These are phyloP conservation scores for Natator depressus DNA, from an alignment of 2,113 vertebrate species.

Conservation along the genomic window DNA sequence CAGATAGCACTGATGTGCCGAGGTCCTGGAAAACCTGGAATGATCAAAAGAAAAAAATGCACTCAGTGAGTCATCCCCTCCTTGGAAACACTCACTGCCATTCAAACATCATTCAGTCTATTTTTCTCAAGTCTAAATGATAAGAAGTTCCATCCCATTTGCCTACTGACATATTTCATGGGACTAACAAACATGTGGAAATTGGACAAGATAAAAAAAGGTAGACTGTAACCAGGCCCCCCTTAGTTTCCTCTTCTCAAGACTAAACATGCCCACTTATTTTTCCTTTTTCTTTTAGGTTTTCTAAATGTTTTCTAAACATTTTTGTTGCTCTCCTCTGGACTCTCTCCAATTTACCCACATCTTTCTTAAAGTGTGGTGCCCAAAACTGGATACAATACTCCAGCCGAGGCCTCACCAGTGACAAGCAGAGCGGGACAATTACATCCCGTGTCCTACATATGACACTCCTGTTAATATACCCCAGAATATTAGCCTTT, in stretches of 20 bases:
- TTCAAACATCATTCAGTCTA: neutral
- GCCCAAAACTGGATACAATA: neutral
- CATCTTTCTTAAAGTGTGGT: neutral
- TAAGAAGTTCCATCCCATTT: neutral
- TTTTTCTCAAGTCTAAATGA: neutral
- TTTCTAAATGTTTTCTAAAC: neutral
- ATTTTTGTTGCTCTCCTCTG: neutral
- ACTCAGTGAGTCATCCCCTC: neutral
- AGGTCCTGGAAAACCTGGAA: constrained; percentile 95
- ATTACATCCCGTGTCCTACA: neutral
- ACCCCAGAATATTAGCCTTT: neutral
- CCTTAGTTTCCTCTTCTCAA: neutral
- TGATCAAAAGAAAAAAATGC: constrained; percentile 43
- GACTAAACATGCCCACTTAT: neutral
- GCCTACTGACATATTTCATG: neutral
- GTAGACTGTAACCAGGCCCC: neutral
- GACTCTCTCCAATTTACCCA: neutral
- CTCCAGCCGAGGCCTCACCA: neutral
- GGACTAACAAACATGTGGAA: neutral
- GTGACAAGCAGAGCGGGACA: neutral
- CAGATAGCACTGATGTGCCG: constrained; percentile 90
- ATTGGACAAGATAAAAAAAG: neutral
- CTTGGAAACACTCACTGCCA: neutral
- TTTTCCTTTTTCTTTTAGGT: neutral
- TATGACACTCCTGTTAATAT: neutral